These are phyloP conservation scores for Hirtodrosophila alboralis DNA, from an alignment of 2,888 invertebrate species.

Conservation along the genomic window DNA sequence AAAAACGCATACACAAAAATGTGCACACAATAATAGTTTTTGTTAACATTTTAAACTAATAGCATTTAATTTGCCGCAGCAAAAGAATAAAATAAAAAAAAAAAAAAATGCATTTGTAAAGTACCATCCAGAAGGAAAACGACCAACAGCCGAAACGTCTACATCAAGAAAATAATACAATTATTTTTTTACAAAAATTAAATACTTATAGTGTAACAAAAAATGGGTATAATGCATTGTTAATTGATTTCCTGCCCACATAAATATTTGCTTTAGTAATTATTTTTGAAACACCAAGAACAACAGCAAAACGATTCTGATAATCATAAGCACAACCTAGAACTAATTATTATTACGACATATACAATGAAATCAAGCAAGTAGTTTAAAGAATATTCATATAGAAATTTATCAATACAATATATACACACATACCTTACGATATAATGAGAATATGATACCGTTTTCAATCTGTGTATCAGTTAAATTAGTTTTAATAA, in stretches of 20 bases:
- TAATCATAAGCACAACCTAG: constrained; percentile 76
- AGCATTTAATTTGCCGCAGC: constrained; percentile 57
- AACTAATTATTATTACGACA: constrained; percentile 45
- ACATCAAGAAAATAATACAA: constrained; percentile 41
- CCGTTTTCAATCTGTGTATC: constrained; percentile 31
- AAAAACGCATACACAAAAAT: constrained; percentile 14
- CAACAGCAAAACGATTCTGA: constrained; percentile 58
- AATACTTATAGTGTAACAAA: constrained; percentile 10
- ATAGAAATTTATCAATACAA: constrained; percentile 39
- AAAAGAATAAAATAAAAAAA: constrained; percentile 22
- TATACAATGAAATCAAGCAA: constrained; percentile 42
- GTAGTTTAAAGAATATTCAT: constrained; percentile 57
- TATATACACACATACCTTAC: constrained; percentile 46
- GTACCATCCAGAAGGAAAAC: constrained; percentile 63
- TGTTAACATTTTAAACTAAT: constrained; percentile 42
- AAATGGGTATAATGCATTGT: constrained; percentile 21
- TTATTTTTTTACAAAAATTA: constrained; percentile 52
- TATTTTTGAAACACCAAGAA: constrained; percentile 27
- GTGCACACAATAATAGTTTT: constrained; percentile 36
- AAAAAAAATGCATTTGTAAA: constrained; percentile 46
- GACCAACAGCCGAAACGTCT: constrained; percentile 69
- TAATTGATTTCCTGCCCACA: constrained; percentile 47
- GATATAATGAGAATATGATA: constrained; percentile 25
- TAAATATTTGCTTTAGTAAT: constrained; percentile 30
- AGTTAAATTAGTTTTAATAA: constrained; percentile 69